Conservation (phyloP, 2,113 vertebrate genomes). For the Mohoua ochrocephala region DNA sequence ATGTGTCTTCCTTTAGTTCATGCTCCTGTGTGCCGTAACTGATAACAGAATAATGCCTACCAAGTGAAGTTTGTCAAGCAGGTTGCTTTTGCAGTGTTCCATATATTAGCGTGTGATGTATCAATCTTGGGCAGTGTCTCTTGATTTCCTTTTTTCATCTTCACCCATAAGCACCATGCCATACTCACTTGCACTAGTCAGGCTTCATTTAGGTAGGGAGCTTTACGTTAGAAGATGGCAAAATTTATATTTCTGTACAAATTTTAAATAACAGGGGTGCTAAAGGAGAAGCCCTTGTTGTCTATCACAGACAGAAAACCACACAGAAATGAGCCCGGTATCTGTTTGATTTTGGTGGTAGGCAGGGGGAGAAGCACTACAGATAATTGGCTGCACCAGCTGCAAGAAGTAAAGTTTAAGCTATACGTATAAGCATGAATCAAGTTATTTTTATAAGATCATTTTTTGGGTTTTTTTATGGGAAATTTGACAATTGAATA, state of each 20-base stretch:
- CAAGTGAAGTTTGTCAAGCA: neutral
- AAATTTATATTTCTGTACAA: neutral
- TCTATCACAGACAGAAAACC: fast-evolving
- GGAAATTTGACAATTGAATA: neutral
- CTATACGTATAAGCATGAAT: neutral
- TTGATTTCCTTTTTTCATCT: neutral
- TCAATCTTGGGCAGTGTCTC: neutral
- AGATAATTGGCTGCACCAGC: neutral
- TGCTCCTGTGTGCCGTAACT: neutral
- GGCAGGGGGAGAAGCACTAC: neutral
- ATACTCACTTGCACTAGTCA: neutral
- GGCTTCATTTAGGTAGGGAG: neutral
- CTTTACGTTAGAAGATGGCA: neutral
- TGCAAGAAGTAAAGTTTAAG: neutral
- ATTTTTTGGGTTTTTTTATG: fast-evolving
- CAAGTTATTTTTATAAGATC: neutral
- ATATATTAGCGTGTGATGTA: neutral
- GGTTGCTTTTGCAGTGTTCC: neutral
- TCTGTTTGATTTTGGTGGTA: neutral
- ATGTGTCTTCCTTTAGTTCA: slow-evolving; percentile 17
- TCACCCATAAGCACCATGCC: neutral
- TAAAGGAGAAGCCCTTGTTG: neutral
- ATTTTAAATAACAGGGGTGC: neutral
- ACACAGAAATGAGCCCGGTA: neutral
- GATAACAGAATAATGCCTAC: neutral